Evolutionary conservation across 2,113 vertebrate genomes (phyloP).

Genomic region (Camelus bactrianus): DNA sequence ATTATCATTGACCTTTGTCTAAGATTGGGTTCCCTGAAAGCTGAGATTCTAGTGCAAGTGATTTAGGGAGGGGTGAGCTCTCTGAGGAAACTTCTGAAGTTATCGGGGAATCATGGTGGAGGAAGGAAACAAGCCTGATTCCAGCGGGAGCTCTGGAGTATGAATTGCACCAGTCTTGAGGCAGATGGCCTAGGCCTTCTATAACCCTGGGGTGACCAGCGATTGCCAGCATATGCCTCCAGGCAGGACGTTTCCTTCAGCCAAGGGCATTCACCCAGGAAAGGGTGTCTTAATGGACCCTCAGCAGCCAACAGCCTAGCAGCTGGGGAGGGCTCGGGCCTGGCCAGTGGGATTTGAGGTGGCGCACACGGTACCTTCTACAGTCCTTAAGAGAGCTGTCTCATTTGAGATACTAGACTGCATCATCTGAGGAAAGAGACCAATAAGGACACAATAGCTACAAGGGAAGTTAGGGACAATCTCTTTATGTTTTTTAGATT

Average conservation of each 20-base stretch:
- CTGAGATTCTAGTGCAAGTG: neutral
- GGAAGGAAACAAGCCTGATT: neutral
- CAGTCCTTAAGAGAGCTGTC: neutral
- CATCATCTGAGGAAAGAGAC: neutral
- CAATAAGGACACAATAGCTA: neutral
- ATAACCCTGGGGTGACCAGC: neutral
- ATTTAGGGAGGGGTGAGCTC: neutral
- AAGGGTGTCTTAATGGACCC: neutral
- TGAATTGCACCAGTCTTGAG: neutral
- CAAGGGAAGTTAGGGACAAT: neutral
- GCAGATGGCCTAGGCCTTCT: neutral
- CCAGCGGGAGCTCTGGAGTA: neutral
- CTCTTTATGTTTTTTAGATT: neutral
- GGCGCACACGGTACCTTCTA: neutral
- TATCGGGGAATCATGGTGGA: neutral
- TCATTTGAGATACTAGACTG: neutral
- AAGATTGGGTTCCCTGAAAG: neutral
- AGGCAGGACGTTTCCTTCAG: neutral
- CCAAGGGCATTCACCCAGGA: neutral
- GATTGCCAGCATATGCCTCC: neutral
- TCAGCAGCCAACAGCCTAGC: neutral
- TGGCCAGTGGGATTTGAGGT: neutral
- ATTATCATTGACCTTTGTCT: neutral
- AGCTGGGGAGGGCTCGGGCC: neutral
- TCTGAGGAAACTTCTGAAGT: neutral